Evolutionary conservation across 2,797 vertebrate genomes (phyloP), one percentile per base, ranked within the genome.

Genomic region (Ctenopoma multispine): DNA sequence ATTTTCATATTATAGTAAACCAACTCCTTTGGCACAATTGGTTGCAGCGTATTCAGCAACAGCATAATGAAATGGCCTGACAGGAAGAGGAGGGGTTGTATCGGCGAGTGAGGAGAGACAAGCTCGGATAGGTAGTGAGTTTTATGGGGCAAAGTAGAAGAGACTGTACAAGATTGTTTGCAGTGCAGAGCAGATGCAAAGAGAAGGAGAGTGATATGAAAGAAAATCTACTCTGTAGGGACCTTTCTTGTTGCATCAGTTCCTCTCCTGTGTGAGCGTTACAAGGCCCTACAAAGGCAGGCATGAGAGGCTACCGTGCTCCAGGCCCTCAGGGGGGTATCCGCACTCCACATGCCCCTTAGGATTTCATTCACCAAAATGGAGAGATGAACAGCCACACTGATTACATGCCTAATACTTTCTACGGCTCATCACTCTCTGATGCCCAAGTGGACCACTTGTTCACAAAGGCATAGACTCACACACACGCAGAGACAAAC

Each of bases 1-100:
- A 90, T 93, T 93, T 94, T 94, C 87, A 92, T 93, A 94, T 94
- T 91, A 94, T 89, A 87, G 90, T 85, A 86, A 92, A 90, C 88
- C 90, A 91, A 87, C 91, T 92, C 87, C 85, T 87, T 91, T 85
- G 91, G 87, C 82, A 77, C 87, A 88, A 90, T 89, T 87, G 88
- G 87, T 81, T 85, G 83, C 89, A 83, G 90, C 92, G 88, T 93
- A 92, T 91, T 93, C 87, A 92, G 91, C 86, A 89, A 80, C 81
- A 79, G 77, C 81, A 86, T 92, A 92, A 94, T 92, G 80, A 94
- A 94, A 93, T 76, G 81, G 78, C 74, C 69, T 53, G 50, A 75
- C 48, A 71, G 82, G 64, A 78, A 72, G 69, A 74, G 68, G 75
- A 66, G 69, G 40, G 53, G 53, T 40, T 41, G 38, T 36, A 71